A percentile compares a stretch with the other conserved stretches of the same genome.
These are phyloP conservation scores for Crocuta crocuta DNA, from an alignment of 2,113 vertebrate species.

Conservation along the genomic window DNA sequence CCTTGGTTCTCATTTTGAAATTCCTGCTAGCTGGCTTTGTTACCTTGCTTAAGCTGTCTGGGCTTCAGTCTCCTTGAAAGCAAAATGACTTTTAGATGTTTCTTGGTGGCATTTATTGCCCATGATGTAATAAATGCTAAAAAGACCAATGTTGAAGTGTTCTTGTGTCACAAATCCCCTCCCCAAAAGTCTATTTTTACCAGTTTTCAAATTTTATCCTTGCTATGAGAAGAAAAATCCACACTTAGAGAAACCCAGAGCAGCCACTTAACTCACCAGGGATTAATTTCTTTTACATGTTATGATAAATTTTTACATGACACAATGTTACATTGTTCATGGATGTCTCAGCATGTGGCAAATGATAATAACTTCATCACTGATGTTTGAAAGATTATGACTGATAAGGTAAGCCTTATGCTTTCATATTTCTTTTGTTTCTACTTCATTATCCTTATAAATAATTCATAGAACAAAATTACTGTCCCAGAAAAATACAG, in stretches of 20 bases:
- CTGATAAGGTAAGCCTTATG: slow-evolving; percentile 92
- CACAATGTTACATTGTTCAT: slow-evolving; percentile 81
- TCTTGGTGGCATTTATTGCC: neutral
- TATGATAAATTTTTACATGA: slow-evolving; percentile 89
- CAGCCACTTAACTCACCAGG: slow-evolving; percentile 65
- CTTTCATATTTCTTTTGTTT: slow-evolving; percentile 87
- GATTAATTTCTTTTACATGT: slow-evolving; percentile 86
- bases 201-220: neutral
- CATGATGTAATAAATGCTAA: neutral
- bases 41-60: neutral
- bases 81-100: neutral
- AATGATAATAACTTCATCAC: slow-evolving; percentile 92
- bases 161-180: neutral
- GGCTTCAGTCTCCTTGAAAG: neutral
- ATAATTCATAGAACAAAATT: slow-evolving; percentile 95
- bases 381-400: slow-evolving; percentile 90
- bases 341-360: slow-evolving; percentile 89
- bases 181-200: neutral
- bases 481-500: slow-evolving; percentile 93
- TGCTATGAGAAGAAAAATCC: neutral
- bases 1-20: neutral
- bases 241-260: slow-evolving; percentile 33
- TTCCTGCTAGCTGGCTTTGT: neutral
- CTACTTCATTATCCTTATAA: slow-evolving; percentile 89
- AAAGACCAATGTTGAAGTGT: neutral